Evolutionary conservation across 1,140 invertebrate genomes (phyloP).

Genomic region (Chymomyza costata): DNA sequence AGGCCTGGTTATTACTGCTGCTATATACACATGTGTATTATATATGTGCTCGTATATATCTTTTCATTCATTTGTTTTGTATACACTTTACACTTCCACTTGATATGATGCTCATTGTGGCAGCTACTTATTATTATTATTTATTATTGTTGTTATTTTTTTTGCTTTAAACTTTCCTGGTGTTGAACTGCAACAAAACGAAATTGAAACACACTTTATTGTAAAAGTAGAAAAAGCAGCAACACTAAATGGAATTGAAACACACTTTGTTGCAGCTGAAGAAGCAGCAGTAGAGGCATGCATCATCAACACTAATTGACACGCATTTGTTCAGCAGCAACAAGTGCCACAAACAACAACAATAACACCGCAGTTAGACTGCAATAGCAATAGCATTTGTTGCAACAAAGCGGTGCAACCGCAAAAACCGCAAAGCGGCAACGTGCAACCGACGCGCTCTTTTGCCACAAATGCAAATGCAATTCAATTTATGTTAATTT

Average conservation of each 20-base stretch:
- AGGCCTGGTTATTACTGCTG: constrained; percentile 23
- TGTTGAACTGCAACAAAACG: constrained; percentile 50
- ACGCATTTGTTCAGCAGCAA: constrained; percentile 50
- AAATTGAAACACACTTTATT: constrained; percentile 61
- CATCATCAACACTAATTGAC: constrained; percentile 69
- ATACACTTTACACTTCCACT: constrained; percentile 52
- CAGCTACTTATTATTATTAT: too few species aligned
- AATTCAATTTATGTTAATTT: constrained; percentile 75
- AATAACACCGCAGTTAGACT: constrained; percentile 5
- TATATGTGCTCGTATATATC: constrained; percentile 20
- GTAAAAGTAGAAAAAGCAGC: too few species aligned
- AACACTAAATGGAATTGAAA: not conserved
- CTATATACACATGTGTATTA: too few species aligned
- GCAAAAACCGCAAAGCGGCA: constrained; percentile 43
- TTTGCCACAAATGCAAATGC: constrained; percentile 63
- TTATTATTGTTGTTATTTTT: constrained; percentile 13
- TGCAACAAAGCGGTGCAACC: constrained; percentile 6
- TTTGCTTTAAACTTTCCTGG: constrained; percentile 1
- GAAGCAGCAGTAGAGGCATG: constrained; percentile 15
- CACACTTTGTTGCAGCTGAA: too few species aligned
- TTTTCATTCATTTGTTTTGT: constrained; percentile 39
- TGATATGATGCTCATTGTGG: constrained; percentile 41
- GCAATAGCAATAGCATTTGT: not conserved
- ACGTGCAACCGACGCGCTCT: constrained; percentile 30
- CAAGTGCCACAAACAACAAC: constrained; percentile 40